Conservation (phyloP, 2,888 invertebrate genomes). For the Dryobotodes eremita region DNA sequence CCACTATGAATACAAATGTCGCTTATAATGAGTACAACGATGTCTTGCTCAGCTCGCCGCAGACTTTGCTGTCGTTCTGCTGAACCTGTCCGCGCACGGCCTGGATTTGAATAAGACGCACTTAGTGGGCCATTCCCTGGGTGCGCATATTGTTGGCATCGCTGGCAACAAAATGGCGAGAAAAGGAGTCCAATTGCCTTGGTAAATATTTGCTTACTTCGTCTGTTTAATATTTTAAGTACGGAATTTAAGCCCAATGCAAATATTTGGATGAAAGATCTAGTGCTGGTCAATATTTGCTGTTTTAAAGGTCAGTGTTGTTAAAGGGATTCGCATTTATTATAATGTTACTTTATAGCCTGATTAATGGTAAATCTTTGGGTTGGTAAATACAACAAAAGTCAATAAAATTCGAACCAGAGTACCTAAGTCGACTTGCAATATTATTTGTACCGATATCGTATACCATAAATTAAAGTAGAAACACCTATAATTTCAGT, state of each 20-base stretch:
- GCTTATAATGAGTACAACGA: constrained; percentile 45
- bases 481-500: background rate
- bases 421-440: background rate
- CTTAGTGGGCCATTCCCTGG: constrained; percentile 86
- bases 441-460: background rate
- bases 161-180: constrained; percentile 78
- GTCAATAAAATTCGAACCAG: background rate
- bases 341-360: constrained; percentile 10
- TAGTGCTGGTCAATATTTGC: constrained; percentile 48
- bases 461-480: background rate
- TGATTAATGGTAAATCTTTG: constrained; percentile 1
- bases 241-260: constrained; percentile 22
- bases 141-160: constrained; percentile 85
- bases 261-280: constrained; percentile 41
- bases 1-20: constrained; percentile 41
- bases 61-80: constrained; percentile 77
- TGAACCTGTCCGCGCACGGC: constrained; percentile 76
- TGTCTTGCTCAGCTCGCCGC: constrained; percentile 75
- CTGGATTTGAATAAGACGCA: constrained; percentile 81
- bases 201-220: constrained; percentile 73
- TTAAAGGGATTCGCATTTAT: background rate
- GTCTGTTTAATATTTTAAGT: constrained; percentile 41
- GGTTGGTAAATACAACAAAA: constrained; percentile 1
- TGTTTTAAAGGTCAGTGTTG: constrained; percentile 20
- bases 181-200: constrained; percentile 77